Evolutionary conservation across 2,888 invertebrate species (phyloP).

Genomic region (Monopis laevigella): DNA sequence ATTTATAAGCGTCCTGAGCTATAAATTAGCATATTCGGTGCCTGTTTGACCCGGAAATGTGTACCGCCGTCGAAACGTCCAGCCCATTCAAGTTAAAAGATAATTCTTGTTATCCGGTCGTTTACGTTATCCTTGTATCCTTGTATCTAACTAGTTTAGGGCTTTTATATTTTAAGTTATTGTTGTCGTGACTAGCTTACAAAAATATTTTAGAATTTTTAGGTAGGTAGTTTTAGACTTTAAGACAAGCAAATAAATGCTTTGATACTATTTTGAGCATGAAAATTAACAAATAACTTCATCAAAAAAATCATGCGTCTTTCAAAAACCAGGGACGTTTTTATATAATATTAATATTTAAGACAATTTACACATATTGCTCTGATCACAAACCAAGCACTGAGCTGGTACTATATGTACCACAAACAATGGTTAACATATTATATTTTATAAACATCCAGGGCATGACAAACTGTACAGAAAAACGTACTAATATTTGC

Average conservation of each 20-base stretch:
- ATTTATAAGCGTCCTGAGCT: conserved; percentile 60
- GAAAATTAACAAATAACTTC: background rate
- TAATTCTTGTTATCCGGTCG: conserved; percentile 11
- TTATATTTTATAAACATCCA: too few relatives aligned
- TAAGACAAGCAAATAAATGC: too few relatives aligned
- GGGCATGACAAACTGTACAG: too few relatives aligned
- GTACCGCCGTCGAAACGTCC: conserved; percentile 15
- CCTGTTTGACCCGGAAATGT: conserved; percentile 53
- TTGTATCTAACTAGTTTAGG: conserved; percentile 6
- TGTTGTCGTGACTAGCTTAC: background rate
- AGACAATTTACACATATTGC: too few relatives aligned
- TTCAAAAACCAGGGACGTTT: background rate
- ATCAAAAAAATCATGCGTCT: background rate
- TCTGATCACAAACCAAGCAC: too few relatives aligned
- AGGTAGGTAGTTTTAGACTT: background rate
- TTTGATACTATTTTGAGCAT: too few relatives aligned
- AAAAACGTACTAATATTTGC: too few relatives aligned
- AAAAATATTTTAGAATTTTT: background rate
- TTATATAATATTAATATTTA: background rate
- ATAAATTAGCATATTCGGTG: conserved; percentile 60
- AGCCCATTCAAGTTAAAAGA: conserved; percentile 13
- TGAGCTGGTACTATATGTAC: too few relatives aligned
- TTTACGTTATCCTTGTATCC: conserved; percentile 1
- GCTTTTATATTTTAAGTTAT: conserved; percentile 5
- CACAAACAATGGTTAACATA: too few relatives aligned